Percentiles rank a stretch among this genome's conserved stretches.
These are phyloP conservation scores for Deroptyus accipitrinus DNA, from an alignment of 2,113 vertebrate species.

Conservation along the genomic window DNA sequence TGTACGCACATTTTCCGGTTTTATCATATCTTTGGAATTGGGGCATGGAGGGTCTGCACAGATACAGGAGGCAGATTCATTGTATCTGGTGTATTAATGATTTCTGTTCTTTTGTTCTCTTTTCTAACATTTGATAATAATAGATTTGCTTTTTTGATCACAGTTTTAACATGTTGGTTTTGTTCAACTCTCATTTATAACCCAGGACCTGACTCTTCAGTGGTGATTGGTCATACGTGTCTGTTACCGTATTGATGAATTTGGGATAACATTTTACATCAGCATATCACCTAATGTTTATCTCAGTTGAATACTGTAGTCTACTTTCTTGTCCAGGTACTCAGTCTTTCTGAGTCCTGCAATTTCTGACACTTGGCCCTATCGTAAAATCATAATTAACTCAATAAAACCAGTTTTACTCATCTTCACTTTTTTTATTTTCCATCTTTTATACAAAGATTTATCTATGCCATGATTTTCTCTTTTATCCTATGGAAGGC, in stretches of 20 bases:
- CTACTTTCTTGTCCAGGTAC: not conserved
- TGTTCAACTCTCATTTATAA: not conserved
- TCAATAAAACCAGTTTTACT: not conserved
- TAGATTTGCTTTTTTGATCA: not conserved
- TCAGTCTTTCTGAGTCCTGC: not conserved
- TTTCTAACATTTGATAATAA: not conserved
- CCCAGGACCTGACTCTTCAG: not conserved
- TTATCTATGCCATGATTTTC: not conserved
- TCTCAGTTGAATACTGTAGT: not conserved
- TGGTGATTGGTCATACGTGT: not conserved
- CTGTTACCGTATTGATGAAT: not conserved
- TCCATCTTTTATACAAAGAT: not conserved
- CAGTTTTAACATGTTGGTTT: not conserved
- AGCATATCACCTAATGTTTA: not conserved
- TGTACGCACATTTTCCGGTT: not conserved
- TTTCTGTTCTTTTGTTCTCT: not conserved
- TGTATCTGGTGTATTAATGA: not conserved
- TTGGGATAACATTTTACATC: not conserved
- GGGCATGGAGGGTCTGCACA: too few species aligned
- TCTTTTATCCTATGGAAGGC: not conserved
- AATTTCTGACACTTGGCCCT: not conserved
- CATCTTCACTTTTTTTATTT: not conserved
- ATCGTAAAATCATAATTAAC: not conserved
- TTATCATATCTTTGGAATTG: not conserved
- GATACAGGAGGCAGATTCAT: not conserved